Base-by-base conservation (phyloP, 2,113 vertebrate species). In the Melanostigma gelatinosum region DNA sequence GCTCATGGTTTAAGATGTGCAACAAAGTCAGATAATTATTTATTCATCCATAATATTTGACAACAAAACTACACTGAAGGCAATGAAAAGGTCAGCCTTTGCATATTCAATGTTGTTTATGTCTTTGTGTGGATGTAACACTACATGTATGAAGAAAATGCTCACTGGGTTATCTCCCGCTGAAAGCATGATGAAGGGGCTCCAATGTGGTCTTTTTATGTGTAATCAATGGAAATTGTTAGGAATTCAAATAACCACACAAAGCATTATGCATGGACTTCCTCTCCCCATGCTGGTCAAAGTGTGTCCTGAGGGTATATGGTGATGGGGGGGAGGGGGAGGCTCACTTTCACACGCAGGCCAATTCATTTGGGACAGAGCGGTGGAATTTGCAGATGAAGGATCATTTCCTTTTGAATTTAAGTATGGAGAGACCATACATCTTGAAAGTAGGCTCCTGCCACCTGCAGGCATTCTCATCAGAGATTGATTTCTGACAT, bases 171-270 rank as follows among this genome's bases (percentile, higher is more conserved):
- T 72, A 71, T 79, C 46, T 88, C 74, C 69, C 16, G 12, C 24
- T 82, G 69, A 83, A 82, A 82, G 34, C 44, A 68, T 82, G 84
- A 76, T 85, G 65, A 75, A 61, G 77, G 60, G 32, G 68, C 71
- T 81, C 66, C 77, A 54, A 71, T 84, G 85, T 80, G 87, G 29
- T 61, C 81, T 83, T 89, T 93, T 92, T 86, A 92, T 91, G 88
- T 85, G 74, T 84, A 90, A 92, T 93, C 88, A 93, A 85, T 92
- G 83, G 77, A 87, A 90, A 92, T 79, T 75, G 82, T 68, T 79
- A 83, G 87, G 84, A 80, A 84, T 77, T 89, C 79, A 83, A 85
- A 87, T 80, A 89, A 86, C 60, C 34, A 83, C 83, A 73, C 84
- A 87, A 61, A 85, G 84, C 86, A 70, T 77, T 76, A 77, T 73